Base-by-base conservation (phyloP, 2,797 vertebrate species). In the Diplodus puntazzo region DNA sequence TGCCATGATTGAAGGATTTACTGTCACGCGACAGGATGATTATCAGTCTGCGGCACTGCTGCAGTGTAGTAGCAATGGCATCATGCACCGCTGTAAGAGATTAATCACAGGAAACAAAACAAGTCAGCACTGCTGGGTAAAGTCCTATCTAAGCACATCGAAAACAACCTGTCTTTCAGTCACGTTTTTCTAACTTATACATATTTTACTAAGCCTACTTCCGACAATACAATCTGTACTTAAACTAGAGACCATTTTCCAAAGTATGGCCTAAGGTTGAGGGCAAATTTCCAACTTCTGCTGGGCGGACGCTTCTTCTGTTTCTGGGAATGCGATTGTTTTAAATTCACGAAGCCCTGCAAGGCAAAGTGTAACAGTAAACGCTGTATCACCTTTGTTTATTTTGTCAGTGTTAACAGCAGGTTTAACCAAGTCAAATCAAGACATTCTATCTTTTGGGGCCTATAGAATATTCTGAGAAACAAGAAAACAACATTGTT, bases 31-130 rank as follows among this genome's bases (percentile, higher is more conserved):
- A 87, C 25, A 96, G 65, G 48, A 96, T 55, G 43, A 96, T 86
- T 17, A 96, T 93, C 54, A 96, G 63, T 27, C 93, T 89, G 39
- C 83, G 88, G 54, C 94, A 92, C 17, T 57, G 88, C 0, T 18
- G 50, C 11, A 96, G 11, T 0, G 71, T 48, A 1, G 88, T 65
- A 3, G 91, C 72, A 3, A 94, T 80, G 27, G 17, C 53, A 0
- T 94, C 90, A 1, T 91, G 92, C 25, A 89, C 27, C 0, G 92
- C 95, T 95, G 83, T 11, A 70, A 81, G 9, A 75, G 20, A 86
- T 30, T 0, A 69, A 45, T 62, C 7, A 77, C 21, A 62, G 67
- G 30, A 70, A 50, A 49, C 1, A 1, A 57, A 68, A 18, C 1
- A 45, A 5, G 14, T 21, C 10, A 53, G 58, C 4, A 62, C 2